Conservation (phyloP, 2,113 vertebrate genomes). For the Aphelocoma coerulescens region DNA sequence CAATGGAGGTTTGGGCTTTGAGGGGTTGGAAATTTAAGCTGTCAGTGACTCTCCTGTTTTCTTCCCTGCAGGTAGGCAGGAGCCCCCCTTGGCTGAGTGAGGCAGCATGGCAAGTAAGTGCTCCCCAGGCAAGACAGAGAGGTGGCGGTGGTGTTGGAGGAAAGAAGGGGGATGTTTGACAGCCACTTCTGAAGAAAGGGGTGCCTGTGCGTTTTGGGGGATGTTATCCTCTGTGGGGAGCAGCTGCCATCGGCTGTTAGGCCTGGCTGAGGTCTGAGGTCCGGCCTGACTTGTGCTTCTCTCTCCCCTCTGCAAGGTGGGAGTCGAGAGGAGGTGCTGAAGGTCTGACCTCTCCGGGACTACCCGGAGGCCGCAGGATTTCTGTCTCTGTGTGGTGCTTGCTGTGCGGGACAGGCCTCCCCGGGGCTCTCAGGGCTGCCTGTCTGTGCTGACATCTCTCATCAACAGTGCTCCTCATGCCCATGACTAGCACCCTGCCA, state of each 20-base stretch:
- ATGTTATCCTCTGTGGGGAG: not conserved
- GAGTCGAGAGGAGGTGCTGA: not conserved
- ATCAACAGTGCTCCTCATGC: not conserved
- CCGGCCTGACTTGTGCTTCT: not conserved
- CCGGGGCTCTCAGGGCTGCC: not conserved
- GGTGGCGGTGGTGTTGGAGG: not conserved
- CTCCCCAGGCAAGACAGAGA: not conserved
- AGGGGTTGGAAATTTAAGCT: not conserved
- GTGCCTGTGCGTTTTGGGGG: not conserved
- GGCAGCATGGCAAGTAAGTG: slow-evolving; percentile 76
- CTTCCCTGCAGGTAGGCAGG: slow-evolving; percentile 65
- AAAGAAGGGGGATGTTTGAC: not conserved
- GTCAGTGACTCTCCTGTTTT: slow-evolving; percentile 38
- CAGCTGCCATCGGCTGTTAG: not conserved
- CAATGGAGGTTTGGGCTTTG: not conserved
- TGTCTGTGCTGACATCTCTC: not conserved
- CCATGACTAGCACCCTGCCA: not conserved
- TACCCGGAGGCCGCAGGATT: not conserved
- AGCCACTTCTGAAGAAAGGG: not conserved
- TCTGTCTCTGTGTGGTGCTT: not conserved
- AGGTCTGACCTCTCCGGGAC: not conserved
- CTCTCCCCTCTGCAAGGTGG: not conserved
- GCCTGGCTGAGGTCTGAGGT: not conserved
- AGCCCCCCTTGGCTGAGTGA: not conserved
- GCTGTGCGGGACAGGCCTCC: not conserved